These are phyloP conservation scores for Semnornis frantzii DNA, from an alignment of 2,113 vertebrate genomes.

Conservation along the genomic window DNA sequence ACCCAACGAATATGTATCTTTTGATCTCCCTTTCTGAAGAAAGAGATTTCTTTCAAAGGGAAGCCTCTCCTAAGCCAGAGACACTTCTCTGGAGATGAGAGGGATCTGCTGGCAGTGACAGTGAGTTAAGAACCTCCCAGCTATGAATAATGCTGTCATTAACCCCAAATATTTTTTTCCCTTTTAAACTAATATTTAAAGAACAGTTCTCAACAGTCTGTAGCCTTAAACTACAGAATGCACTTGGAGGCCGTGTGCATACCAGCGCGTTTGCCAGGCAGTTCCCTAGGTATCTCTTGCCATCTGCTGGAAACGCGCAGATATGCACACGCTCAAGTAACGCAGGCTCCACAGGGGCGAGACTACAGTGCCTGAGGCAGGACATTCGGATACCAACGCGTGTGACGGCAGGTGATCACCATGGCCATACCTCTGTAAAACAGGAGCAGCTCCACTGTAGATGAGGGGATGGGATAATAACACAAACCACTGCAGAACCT, in stretches of 20 bases:
- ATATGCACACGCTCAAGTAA: not conserved
- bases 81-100: not conserved
- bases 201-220: not conserved
- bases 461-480: not conserved
- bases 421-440: not conserved
- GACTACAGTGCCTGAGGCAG: too few species aligned
- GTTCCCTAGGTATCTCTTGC: constrained; percentile 38
- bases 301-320: constrained; percentile 52
- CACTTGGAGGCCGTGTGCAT: accelerated
- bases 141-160: not conserved
- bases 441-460: not conserved
- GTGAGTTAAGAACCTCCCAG: too few species aligned
- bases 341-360: not conserved
- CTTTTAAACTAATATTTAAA: not conserved
- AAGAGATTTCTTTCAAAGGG: not conserved
- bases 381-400: not conserved
- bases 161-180: not conserved
- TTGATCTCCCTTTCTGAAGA: not conserved
- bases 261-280: not conserved
- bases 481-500: not conserved
- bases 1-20: not conserved
- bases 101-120: not conserved
- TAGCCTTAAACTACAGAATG: not conserved
- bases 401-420: not conserved
- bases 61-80: not conserved